These are phyloP conservation scores for Latrodectus geometricus DNA, from an alignment of 1,140 invertebrate genomes.

Conservation along the genomic window DNA sequence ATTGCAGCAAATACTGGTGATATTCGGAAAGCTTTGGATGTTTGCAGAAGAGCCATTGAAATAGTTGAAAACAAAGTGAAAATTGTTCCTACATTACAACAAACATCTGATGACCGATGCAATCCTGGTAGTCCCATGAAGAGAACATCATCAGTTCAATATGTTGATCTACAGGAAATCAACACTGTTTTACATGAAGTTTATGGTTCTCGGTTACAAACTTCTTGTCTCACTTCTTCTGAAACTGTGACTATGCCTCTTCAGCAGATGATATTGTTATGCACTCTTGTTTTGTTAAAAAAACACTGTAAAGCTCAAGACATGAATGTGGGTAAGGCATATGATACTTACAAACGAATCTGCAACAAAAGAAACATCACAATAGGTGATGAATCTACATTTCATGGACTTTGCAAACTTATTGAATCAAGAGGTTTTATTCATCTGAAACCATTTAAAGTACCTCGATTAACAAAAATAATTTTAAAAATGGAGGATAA, in stretches of 20 bases:
- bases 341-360: constrained; percentile 78
- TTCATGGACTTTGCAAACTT: constrained; percentile 27
- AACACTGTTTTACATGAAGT: constrained; percentile 84
- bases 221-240: neutral
- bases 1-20: constrained; percentile 95
- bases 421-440: constrained; percentile 32
- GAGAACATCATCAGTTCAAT: constrained; percentile 64
- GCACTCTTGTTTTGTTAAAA: constrained; percentile 84
- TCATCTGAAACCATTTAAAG: constrained; percentile 14
- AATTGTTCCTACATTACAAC: constrained; percentile 67
- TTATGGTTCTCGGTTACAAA: constrained; percentile 81
- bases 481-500: constrained; percentile 85
- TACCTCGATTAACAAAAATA: constrained; percentile 72
- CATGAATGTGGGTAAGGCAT: constrained; percentile 82
- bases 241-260: constrained; percentile 73
- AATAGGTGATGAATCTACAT: constrained; percentile 73
- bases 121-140: constrained; percentile 67
- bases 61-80: constrained; percentile 71
- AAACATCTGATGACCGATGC: constrained; percentile 66
- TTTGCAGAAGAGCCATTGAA: constrained; percentile 88
- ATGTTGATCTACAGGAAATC: constrained; percentile 83
- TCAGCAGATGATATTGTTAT: constrained; percentile 91
- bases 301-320: constrained; percentile 87
- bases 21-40: constrained; percentile 90
- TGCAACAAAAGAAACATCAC: constrained; percentile 82